Evolutionary conservation across 2,888 invertebrate species (phyloP).

Genomic region (Latrodectus elegans): DNA sequence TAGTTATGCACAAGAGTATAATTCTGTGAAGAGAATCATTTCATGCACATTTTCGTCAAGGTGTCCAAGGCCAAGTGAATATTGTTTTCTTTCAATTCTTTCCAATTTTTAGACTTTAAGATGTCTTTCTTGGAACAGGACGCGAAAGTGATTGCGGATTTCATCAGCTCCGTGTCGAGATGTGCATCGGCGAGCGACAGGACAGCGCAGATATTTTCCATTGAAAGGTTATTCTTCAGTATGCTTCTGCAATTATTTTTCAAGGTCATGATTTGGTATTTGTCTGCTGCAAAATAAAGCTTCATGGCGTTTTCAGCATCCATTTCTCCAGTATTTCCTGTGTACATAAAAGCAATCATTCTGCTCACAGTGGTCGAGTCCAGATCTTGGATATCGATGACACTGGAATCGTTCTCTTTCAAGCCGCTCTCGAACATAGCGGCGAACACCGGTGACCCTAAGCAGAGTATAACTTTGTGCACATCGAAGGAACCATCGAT

Average conservation of each 20-base stretch:
- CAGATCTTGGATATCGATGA: not conserved
- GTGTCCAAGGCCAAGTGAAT: not conserved
- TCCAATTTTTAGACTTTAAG: conserved; percentile 9
- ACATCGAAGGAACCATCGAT: not conserved
- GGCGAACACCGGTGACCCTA: conserved; percentile 5
- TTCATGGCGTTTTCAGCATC: not conserved
- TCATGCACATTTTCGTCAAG: not conserved
- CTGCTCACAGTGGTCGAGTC: not conserved
- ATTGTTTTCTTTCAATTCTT: not conserved
- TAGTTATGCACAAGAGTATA: not conserved
- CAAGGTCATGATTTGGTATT: not conserved
- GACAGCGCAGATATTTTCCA: not conserved
- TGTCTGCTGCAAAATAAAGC: not conserved
- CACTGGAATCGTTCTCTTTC: not conserved
- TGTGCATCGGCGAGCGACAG: not conserved
- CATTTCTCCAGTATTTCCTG: not conserved
- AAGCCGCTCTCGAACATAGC: conserved; percentile 13
- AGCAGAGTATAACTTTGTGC: conserved; percentile 9
- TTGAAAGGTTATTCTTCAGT: not conserved
- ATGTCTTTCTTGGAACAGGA: not conserved
- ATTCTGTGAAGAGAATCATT: not conserved
- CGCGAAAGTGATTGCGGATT: not conserved
- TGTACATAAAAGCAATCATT: conserved; percentile 1
- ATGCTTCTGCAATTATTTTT: not conserved
- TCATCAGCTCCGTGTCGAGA: not conserved